Evolutionary conservation across 2,888 invertebrate species (phyloP).

Genomic region (Campopleginae sp.): DNA sequence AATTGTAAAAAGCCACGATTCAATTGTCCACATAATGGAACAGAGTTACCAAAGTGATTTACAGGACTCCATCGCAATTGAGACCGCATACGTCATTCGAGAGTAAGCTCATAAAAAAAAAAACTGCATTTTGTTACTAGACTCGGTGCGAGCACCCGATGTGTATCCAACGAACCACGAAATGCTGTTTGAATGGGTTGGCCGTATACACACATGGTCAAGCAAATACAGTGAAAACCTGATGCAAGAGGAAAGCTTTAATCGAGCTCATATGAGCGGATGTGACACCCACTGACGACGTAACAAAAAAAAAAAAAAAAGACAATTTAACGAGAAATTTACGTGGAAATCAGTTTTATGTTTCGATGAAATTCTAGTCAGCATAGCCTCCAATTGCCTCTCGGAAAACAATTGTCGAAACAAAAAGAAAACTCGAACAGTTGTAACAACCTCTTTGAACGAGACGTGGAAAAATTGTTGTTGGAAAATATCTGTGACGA

Average conservation of each 20-base stretch:
- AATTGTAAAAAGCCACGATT: not conserved
- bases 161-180: conserved; percentile 12
- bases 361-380: not conserved
- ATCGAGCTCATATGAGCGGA: not conserved
- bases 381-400: not conserved
- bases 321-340: not conserved
- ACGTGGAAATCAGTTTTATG: not conserved
- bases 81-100: not conserved
- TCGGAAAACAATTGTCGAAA: not conserved
- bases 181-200: conserved; percentile 2
- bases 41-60: too few relatives aligned
- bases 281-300: not conserved
- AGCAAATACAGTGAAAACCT: conserved; percentile 2
- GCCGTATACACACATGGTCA: conserved; percentile 20
- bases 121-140: conserved; percentile 18
- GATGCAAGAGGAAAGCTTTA: conserved; percentile 13
- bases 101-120: not conserved
- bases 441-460: not conserved
- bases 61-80: not conserved
- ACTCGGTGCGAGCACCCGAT: not conserved
- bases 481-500: not conserved
- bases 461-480: not conserved
- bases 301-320: not conserved
- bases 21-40: not conserved
- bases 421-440: not conserved